Percentiles rank a stretch among this genome's conserved stretches.
Conservation (phyloP, 2,888 invertebrate genomes). For the Operophtera brumata region DNA sequence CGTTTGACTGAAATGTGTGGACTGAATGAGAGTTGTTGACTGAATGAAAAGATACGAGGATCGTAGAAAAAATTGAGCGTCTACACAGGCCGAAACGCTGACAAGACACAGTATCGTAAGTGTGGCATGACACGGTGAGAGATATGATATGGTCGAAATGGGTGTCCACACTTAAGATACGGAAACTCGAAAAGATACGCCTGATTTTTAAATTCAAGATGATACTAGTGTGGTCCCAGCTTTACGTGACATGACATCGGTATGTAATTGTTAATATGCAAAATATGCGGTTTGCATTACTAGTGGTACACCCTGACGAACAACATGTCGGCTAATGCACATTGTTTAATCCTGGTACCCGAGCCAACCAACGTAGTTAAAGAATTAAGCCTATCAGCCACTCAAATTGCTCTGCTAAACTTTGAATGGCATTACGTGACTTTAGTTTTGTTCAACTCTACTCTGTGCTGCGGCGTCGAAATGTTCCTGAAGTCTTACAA, state of each 20-base stretch:
- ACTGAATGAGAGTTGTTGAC: no score
- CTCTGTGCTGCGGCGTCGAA: conserved; percentile 46
- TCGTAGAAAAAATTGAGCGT: no score
- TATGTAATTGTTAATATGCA: conserved; percentile 8
- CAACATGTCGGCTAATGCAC: conserved; percentile 17
- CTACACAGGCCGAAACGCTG: no score
- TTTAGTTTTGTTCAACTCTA: conserved; percentile 56
- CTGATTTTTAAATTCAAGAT: no score
- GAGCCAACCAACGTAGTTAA: conserved; percentile 19
- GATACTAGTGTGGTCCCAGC: no score
- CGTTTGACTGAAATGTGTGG: no score
- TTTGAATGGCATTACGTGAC: conserved; percentile 59
- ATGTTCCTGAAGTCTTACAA: conserved; percentile 50
- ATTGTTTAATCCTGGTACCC: conserved; percentile 23
- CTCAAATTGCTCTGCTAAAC: conserved; percentile 54
- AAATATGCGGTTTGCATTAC: conserved; percentile 4
- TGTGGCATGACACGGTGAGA: no score
- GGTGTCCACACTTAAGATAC: no score
- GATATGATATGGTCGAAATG: no score
- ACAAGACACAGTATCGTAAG: no score
- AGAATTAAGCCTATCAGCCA: conserved; percentile 50
- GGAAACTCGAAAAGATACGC: no score
- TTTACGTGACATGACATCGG: conserved; percentile 10
- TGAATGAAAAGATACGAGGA: no score
- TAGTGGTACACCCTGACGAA: not conserved